A percentile compares a stretch with the other conserved stretches of the same genome.
Conservation (phyloP, 2,797 vertebrate genomes). For the Eulemur rubriventer region DNA sequence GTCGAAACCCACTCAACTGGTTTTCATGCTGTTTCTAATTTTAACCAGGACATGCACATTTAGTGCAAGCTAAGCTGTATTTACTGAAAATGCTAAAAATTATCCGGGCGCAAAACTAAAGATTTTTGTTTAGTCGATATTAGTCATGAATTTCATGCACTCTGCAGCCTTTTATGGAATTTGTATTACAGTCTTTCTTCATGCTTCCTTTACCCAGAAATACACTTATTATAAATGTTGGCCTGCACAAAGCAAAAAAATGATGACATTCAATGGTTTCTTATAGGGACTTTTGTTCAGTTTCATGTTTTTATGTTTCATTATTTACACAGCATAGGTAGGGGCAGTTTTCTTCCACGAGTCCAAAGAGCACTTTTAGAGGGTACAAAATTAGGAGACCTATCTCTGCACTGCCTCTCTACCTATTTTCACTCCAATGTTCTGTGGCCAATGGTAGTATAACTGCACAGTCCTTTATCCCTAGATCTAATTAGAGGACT, state of each 20-base stretch:
- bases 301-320: neutral
- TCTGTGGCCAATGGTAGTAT: neutral
- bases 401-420: neutral
- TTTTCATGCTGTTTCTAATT: constrained; percentile 9
- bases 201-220: constrained; percentile 7
- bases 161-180: constrained; percentile 57
- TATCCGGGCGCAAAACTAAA: constrained; percentile 28
- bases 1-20: neutral
- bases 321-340: neutral
- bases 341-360: neutral
- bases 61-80: constrained; percentile 11
- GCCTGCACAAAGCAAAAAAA: neutral
- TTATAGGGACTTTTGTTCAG: neutral
- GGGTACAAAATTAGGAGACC: neutral
- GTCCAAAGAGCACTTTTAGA: neutral
- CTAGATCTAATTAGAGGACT: neutral
- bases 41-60: constrained; percentile 26
- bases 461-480: neutral
- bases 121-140: constrained; percentile 18
- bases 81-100: constrained; percentile 57
- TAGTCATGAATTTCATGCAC: constrained; percentile 20
- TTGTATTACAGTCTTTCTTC: neutral
- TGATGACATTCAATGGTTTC: neutral
- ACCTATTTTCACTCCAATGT: neutral
- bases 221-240: neutral